Evolutionary conservation across 1,140 invertebrate species (phyloP).

Genomic region (Drosophila azteca): DNA sequence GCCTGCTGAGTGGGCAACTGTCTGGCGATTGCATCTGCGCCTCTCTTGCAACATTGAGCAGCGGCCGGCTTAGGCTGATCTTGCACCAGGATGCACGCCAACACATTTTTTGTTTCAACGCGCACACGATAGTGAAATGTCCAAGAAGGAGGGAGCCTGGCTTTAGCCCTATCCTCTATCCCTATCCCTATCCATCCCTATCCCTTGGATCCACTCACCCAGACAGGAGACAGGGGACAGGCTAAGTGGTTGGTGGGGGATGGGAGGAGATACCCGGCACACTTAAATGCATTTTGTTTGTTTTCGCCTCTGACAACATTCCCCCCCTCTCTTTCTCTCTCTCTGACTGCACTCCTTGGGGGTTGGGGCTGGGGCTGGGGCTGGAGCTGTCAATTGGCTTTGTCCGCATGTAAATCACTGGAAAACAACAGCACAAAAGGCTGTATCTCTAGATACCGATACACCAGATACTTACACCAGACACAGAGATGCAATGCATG

Average conservation of each 20-base stretch:
- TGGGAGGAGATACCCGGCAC: conserved; percentile 14
- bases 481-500: too few relatives aligned
- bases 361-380: conserved; percentile 38
- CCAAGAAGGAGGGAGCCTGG: conserved; percentile 41
- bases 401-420: conserved; percentile 57
- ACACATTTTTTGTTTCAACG: conserved; percentile 70
- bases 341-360: conserved; percentile 14
- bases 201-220: conserved; percentile 3
- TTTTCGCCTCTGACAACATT: conserved; percentile 33
- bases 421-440: conserved; percentile 16
- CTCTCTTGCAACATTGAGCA: conserved; percentile 15
- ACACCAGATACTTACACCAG: not conserved
- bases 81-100: conserved; percentile 65
- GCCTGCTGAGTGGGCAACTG: conserved; percentile 65
- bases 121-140: conserved; percentile 64
- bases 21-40: conserved; percentile 63
- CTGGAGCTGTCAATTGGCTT: conserved; percentile 54
- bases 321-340: not conserved
- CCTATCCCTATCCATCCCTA: conserved; percentile 1
- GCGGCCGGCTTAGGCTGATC: conserved; percentile 6
- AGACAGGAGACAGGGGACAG: conserved; percentile 32
- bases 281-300: conserved; percentile 69
- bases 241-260: conserved; percentile 57
- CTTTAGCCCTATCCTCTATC: conserved; percentile 17
- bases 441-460: not conserved